Conservation (phyloP, 2,113 vertebrate species). For the Plestiodon gilberti region DNA sequence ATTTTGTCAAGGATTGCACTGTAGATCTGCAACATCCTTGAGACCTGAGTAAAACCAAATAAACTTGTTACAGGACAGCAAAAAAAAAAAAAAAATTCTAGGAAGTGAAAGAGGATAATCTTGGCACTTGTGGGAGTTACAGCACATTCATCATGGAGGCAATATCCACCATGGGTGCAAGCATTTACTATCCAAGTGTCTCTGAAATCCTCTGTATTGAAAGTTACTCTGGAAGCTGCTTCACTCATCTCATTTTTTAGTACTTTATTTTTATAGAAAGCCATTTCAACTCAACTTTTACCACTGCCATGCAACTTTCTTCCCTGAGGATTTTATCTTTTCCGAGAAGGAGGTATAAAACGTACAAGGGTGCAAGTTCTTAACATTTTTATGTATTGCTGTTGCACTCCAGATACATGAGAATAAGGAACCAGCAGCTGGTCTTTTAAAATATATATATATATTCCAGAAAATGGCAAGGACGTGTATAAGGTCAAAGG, state of each 20-base stretch:
- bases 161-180: constrained; percentile 26
- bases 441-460: not conserved
- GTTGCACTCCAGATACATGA: constrained; percentile 7
- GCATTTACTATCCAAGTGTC: constrained; percentile 27
- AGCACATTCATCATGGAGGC: constrained; percentile 19
- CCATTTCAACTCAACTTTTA: constrained; percentile 24
- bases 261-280: constrained; percentile 53
- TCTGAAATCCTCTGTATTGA: constrained; percentile 24
- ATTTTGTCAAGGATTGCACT: constrained; percentile 1
- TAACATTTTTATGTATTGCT: constrained; percentile 11
- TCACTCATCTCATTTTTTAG: constrained; percentile 47
- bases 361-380: constrained; percentile 23
- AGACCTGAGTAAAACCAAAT: constrained; percentile 16
- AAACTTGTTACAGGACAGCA: not conserved
- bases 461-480: not conserved
- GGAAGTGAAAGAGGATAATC: not conserved
- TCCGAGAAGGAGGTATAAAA: constrained; percentile 11
- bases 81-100: not conserved
- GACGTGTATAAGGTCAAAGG: not conserved
- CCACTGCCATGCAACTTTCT: constrained; percentile 3
- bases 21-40: constrained; percentile 24
- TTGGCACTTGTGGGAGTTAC: not conserved
- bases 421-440: not conserved
- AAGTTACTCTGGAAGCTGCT: constrained; percentile 17
- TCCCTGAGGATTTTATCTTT: constrained; percentile 2